Evolutionary conservation across 2,797 vertebrate species (phyloP), one percentile per base, ranked within the genome.

Genomic region (Gouania willdenowi): DNA sequence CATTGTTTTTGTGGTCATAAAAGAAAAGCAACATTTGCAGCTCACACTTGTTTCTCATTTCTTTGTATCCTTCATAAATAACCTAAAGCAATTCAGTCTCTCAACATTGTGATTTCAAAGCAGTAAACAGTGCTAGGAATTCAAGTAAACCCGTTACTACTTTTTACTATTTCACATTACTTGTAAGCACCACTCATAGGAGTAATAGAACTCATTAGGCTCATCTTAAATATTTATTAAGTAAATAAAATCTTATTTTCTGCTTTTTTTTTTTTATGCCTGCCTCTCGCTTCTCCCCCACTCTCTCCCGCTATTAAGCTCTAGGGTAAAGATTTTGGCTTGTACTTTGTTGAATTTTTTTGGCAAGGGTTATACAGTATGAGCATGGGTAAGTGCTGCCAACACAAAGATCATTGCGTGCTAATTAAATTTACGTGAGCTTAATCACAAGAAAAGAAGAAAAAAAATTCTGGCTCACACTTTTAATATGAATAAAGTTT

Each of bases 221-320:
- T 53, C 48, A 43, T 63, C 44, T 55, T 40, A 43, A 39, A 51
- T 38, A 56, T 45, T 39, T 40, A 38, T 55, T 46, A 35, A 65
- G 54, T 53, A 46, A 29, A 66, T 43, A 44, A 15, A 13, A 27
- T 62, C 44, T 67, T 11, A 25, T 57, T 61, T 61, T 67, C 49
- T 57, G 40, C 46, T 40, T 22, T 41, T 50, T 43, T 48, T n/a
- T n/a, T n/a, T n/a, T n/a, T n/a, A n/a, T n/a, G n/a, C n/a, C n/a
- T n/a, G n/a, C n/a, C n/a, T n/a, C n/a, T n/a, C n/a, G n/a, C n/a
- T n/a, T n/a, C n/a, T n/a, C n/a, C n/a, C n/a, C n/a, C 13, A 36
- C 39, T 48, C 38, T 32, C 45, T 19, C 21, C 65, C 41, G 52
- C 59, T 74, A 78, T 75, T 66, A 72, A 36, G 40, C 41, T 51